Evolutionary conservation across 2,888 invertebrate species (phyloP).

Genomic region (Xanthia togata): DNA sequence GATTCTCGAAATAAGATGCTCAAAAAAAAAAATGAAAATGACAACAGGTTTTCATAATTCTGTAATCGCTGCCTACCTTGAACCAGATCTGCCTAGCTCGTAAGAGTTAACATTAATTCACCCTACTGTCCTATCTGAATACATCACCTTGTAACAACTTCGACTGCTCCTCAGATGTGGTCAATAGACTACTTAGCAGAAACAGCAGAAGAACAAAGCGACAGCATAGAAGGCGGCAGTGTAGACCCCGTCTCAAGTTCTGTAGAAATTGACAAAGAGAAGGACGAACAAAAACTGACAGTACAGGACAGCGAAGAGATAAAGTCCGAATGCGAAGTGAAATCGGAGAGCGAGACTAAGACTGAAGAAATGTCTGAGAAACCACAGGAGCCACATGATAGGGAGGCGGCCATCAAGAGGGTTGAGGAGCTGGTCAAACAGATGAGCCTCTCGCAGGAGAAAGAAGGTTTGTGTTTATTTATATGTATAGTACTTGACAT

Average conservation of each 20-base stretch:
- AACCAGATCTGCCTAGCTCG: background rate
- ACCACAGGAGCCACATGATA: constrained; percentile 74
- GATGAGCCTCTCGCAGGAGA: constrained; percentile 94
- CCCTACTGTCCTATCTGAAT: background rate
- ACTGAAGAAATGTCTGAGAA: constrained; percentile 71
- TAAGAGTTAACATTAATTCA: background rate
- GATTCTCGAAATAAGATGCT: background rate
- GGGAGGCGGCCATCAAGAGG: constrained; percentile 89
- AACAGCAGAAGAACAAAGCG: constrained; percentile 86
- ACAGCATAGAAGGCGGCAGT: constrained; percentile 83
- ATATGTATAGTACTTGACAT: background rate
- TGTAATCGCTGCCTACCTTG: background rate
- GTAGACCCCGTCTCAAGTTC: constrained; percentile 78
- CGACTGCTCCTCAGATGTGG: constrained; percentile 94
- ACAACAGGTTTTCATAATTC: background rate
- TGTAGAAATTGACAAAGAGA: constrained; percentile 77
- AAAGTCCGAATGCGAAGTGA: constrained; percentile 67
- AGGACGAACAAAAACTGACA: constrained; percentile 71
- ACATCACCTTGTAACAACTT: background rate
- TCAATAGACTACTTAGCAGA: constrained; percentile 96
- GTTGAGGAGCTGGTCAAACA: constrained; percentile 94
- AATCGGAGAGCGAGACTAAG: constrained; percentile 65
- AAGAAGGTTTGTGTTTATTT: constrained; percentile 84
- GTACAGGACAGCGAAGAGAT: constrained; percentile 79
- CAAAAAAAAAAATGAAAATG: background rate